These are phyloP conservation scores for Microcebus griseorufus DNA, from an alignment of 2,113 vertebrate species.

Conservation along the genomic window DNA sequence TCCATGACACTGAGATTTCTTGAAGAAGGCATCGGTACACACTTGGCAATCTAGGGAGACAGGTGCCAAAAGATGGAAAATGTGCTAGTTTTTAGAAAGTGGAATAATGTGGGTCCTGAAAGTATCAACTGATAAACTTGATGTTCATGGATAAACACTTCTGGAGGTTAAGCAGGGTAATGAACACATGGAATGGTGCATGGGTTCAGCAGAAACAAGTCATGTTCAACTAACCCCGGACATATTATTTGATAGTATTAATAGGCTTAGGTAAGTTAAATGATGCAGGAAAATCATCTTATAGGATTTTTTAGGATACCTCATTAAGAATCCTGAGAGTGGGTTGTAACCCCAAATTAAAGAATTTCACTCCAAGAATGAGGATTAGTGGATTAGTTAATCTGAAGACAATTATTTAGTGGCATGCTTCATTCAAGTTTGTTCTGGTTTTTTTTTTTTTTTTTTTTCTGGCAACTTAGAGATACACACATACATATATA, in stretches of 20 bases:
- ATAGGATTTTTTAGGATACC: neutral
- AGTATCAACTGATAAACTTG: neutral
- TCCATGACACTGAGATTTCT: neutral
- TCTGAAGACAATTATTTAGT: neutral
- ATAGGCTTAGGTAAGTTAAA: neutral
- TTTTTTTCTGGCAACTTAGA: neutral
- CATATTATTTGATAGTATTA: neutral
- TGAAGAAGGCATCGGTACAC: neutral
- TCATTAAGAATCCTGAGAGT: neutral
- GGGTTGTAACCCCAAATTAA: neutral
- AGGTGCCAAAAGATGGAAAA: neutral
- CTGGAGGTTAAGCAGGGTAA: neutral
- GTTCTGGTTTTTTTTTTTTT: neutral
- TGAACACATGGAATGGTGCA: neutral
- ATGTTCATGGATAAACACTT: neutral
- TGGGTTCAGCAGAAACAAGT: too few species aligned
- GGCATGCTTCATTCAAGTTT: neutral
- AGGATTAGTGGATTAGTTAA: neutral
- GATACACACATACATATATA: neutral
- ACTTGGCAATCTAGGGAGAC: neutral
- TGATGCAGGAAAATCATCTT: neutral
- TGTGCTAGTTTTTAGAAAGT: neutral
- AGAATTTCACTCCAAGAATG: neutral
- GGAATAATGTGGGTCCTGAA: neutral
- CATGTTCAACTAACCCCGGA: neutral